phyloP scores from a whole-genome alignment of 1,140 invertebrate genomes.

The fruit fly (Drosophila melanogaster) region Release_6_plus_ISO1_MT NC_004354.4:11771001-11771500 shows the following conservation, averaged over 20 bases:
- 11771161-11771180: conserved; percentile 95
- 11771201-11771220: conserved; percentile 89
- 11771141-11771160: conserved; percentile 92
- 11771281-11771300: conserved; percentile 90
- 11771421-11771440: conserved; percentile 87
- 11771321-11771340: conserved; percentile 93
- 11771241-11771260: conserved; percentile 74
- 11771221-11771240: conserved; percentile 81
- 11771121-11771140: conserved; percentile 92
- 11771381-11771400: conserved; percentile 91
- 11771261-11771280: conserved; percentile 75
- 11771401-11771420: conserved; percentile 85
- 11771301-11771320: conserved; percentile 93
- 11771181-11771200: conserved; percentile 92
- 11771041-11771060: conserved; percentile 86
- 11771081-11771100: conserved; percentile 91
- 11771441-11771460: conserved; percentile 89
- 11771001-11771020: conserved; percentile 63
- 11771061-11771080: conserved; percentile 84
- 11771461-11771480: conserved; percentile 87
- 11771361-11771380: conserved; percentile 87
- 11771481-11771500: conserved; percentile 85
- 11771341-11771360: conserved; percentile 89
- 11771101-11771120: conserved; percentile 92
- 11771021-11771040: conserved; percentile 83